A percentile compares a stretch with the other conserved stretches of the same genome.
These are phyloP conservation scores for Gobio gobio DNA, from an alignment of 2,113 vertebrate genomes.

Conservation along the genomic window DNA sequence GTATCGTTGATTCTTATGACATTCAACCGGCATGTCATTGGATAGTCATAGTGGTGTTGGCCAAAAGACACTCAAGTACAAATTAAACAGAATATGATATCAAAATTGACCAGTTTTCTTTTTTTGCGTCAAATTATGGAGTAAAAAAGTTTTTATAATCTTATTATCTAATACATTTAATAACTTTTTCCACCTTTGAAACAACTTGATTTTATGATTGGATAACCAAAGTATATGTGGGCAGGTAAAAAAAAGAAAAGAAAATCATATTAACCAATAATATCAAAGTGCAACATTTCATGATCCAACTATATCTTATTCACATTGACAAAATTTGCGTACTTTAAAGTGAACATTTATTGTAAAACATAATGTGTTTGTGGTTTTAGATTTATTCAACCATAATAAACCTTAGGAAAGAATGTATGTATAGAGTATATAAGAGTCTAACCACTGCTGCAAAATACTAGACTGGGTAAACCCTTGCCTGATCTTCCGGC, in stretches of 20 bases:
- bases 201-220: not conserved
- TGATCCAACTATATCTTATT: not conserved
- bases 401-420: too few relatives aligned
- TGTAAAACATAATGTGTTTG: not conserved
- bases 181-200: not conserved
- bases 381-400: too few relatives aligned
- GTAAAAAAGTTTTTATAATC: not conserved
- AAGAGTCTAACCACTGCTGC: too few relatives aligned
- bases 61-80: not conserved
- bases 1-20: conserved; percentile 17
- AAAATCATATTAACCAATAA: not conserved
- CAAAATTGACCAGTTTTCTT: not conserved
- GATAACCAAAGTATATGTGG: not conserved
- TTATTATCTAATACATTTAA: not conserved
- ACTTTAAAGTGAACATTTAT: not conserved
- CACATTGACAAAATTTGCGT: not conserved
- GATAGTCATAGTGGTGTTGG: not conserved
- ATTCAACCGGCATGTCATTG: not conserved
- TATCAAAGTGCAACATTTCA: not conserved
- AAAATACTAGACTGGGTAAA: too few relatives aligned
- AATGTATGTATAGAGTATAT: too few relatives aligned
- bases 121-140: not conserved
- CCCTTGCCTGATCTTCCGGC: too few relatives aligned
- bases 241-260: not conserved
- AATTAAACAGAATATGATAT: not conserved